phyloP scores from a whole-genome alignment of 2,113 vertebrate species.

The Ascaphus truei region DNA sequence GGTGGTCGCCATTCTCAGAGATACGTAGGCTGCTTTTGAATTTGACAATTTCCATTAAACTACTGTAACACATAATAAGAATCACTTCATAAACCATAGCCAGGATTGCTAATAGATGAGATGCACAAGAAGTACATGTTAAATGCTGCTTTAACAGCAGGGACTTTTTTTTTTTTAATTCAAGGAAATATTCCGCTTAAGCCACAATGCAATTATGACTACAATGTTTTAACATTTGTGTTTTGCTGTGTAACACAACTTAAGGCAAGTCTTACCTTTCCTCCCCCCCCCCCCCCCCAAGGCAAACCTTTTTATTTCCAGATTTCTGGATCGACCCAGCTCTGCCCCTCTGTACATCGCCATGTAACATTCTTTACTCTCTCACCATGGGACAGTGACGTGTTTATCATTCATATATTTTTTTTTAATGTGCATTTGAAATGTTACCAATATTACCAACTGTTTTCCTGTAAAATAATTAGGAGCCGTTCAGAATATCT shows the following conservation, averaged over 20 bases:
- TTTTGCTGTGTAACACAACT: slow-evolving; percentile 42
- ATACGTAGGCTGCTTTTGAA: too few species aligned
- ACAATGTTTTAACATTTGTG: neutral
- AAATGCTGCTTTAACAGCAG: too few species aligned
- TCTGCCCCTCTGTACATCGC: too few species aligned
- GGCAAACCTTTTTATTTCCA: neutral
- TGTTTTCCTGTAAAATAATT: slow-evolving; percentile 58
- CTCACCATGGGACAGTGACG: slow-evolving; percentile 55
- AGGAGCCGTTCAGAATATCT: slow-evolving; percentile 63
- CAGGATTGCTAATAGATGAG: too few species aligned
- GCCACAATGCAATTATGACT: neutral
- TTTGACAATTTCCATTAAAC: too few species aligned
- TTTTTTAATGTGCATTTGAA: slow-evolving; percentile 41
- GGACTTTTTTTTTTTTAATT: neutral
- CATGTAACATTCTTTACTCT: neutral
- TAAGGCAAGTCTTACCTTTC: slow-evolving; percentile 70
- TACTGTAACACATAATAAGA: too few species aligned
- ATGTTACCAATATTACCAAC: slow-evolving; percentile 53
- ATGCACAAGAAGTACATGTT: too few species aligned
- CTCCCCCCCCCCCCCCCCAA: too few species aligned
- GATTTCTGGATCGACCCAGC: too few species aligned
- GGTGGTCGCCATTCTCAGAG: too few species aligned
- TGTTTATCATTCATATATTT: slow-evolving; percentile 48
- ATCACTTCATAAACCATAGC: too few species aligned
- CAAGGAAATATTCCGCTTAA: neutral